Conservation (phyloP, 2,113 vertebrate genomes). For the Mirza zaza region DNA sequence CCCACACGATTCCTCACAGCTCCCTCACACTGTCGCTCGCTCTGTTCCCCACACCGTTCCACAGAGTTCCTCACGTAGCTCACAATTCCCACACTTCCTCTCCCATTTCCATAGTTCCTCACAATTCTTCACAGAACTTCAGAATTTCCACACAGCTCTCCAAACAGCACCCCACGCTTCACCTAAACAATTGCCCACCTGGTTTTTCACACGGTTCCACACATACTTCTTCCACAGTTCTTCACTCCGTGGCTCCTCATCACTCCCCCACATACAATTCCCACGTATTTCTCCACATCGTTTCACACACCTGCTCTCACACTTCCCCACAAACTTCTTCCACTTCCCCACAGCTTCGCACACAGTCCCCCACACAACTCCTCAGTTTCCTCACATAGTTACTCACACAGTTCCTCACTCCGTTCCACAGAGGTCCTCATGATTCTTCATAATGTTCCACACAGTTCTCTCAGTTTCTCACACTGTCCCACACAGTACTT, state of each 20-base stretch:
- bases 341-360: neutral
- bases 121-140: neutral
- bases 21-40: too few species aligned
- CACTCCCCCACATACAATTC: too few species aligned
- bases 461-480: neutral
- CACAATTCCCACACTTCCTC: too few species aligned
- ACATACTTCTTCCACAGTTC: too few species aligned
- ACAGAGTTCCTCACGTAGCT: neutral
- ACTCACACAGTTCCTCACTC: too few species aligned
- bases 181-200: too few species aligned
- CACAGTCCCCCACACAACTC: neutral
- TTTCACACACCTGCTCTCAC: too few species aligned
- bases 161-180: too few species aligned
- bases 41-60: neutral
- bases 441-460: neutral
- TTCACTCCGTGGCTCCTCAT: neutral
- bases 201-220: neutral
- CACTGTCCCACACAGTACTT: neutral
- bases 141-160: too few species aligned
- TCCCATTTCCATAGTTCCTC: neutral
- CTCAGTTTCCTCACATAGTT: too few species aligned
- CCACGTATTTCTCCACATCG: accelerated
- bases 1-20: neutral
- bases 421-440: neutral
- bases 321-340: neutral